phyloP scores from a whole-genome alignment of 2,113 vertebrate species.

The Vimba vimba region DNA sequence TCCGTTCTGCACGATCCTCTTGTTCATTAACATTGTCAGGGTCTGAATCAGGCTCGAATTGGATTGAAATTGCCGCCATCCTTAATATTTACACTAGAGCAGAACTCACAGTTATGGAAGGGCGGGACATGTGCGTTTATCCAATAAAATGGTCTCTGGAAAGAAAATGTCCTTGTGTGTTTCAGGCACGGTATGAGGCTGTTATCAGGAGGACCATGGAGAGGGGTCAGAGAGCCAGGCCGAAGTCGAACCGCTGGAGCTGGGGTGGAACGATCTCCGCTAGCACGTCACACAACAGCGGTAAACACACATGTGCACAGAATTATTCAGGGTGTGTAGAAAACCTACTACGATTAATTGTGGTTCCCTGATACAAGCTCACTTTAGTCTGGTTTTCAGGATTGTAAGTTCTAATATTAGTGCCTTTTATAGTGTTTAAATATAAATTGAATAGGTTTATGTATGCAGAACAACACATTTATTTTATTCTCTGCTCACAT shows the following conservation, averaged over 20 bases:
- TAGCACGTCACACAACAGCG: slow-evolving; percentile 68
- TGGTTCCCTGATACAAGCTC: background rate
- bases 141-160: background rate
- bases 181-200: slow-evolving; percentile 85
- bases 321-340: too few species aligned
- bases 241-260: slow-evolving; percentile 82
- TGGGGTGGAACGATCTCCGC: slow-evolving; percentile 81
- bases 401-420: background rate
- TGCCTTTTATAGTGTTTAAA: background rate
- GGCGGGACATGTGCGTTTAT: background rate
- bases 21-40: too few species aligned
- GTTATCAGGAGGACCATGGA: slow-evolving; percentile 85
- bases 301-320: slow-evolving; percentile 66
- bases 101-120: too few species aligned
- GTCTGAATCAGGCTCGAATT: too few species aligned
- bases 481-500: slow-evolving; percentile 59
- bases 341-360: background rate
- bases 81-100: too few species aligned
- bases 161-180: slow-evolving; percentile 13
- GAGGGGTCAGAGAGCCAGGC: slow-evolving; percentile 82
- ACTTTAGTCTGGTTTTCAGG: background rate
- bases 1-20: too few species aligned
- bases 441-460: background rate
- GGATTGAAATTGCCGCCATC: too few species aligned
- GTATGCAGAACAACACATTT: slow-evolving; percentile 60